phyloP scores from a whole-genome alignment of 2,113 vertebrate genomes.

The Seriola dumerili region DNA sequence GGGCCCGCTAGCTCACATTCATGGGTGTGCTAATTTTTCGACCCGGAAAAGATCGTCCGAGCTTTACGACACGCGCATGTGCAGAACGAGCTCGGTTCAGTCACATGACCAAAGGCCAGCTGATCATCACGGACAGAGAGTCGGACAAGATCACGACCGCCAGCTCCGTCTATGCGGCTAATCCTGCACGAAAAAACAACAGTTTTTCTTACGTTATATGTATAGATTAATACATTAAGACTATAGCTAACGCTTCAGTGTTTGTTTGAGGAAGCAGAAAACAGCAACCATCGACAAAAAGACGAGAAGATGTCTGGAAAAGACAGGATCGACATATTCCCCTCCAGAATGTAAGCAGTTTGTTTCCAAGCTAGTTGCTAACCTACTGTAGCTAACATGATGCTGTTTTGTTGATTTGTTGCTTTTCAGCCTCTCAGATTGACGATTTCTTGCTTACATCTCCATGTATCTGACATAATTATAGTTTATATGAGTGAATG shows the following conservation, averaged over 20 bases:
- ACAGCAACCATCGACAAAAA: slow-evolving; percentile 41
- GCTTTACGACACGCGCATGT: slow-evolving; percentile 37
- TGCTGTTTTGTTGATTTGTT: not conserved
- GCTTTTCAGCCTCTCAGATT: not conserved
- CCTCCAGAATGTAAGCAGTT: slow-evolving; percentile 95
- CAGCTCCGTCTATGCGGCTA: slow-evolving; percentile 22
- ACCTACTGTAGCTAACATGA: slow-evolving; percentile 14
- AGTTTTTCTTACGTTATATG: fast-evolving
- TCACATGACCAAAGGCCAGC: slow-evolving; percentile 81
- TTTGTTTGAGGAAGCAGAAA: not conserved
- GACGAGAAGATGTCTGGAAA: slow-evolving; percentile 93
- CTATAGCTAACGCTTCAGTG: fast-evolving
- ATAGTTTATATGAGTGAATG: not conserved
- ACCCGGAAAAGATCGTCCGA: slow-evolving; percentile 75
- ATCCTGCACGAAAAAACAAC: slow-evolving; percentile 31
- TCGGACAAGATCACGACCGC: slow-evolving; percentile 70
- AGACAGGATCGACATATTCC: slow-evolving; percentile 97
- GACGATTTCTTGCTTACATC: not conserved
- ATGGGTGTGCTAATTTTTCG: slow-evolving; percentile 65
- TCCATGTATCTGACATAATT: not conserved
- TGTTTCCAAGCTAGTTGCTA: slow-evolving; percentile 60
- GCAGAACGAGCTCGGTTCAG: not conserved
- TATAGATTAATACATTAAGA: not conserved
- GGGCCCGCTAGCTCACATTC: slow-evolving; percentile 71
- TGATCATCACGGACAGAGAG: slow-evolving; percentile 66